Percentiles rank a stretch among this genome's conserved stretches.
phyloP scores from a whole-genome alignment of 2,797 vertebrate species.

The Amazona ochrocephala region DNA sequence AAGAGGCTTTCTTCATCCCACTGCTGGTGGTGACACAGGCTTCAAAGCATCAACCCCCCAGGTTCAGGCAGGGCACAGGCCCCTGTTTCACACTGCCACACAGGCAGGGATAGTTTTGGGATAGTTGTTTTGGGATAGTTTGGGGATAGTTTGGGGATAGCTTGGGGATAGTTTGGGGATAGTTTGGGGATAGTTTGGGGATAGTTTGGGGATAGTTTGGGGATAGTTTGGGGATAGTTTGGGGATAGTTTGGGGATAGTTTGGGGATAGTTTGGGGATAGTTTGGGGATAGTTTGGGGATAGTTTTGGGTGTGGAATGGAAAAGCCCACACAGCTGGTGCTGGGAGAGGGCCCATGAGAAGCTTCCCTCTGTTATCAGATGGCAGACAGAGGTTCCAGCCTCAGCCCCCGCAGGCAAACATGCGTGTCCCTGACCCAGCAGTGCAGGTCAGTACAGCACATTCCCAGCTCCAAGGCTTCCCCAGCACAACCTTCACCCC shows the following conservation, averaged over 20 bases:
- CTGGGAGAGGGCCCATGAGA: not conserved
- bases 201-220: no score
- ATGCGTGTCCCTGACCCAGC: not conserved
- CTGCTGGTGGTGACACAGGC: not conserved
- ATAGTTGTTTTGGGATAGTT: not conserved
- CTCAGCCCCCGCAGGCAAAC: not conserved
- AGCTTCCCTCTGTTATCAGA: not conserved
- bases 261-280: not conserved
- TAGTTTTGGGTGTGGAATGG: rapidly evolving
- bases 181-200: not conserved
- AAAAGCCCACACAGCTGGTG: not conserved
- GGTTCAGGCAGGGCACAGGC: not conserved
- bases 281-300: not conserved
- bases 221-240: not conserved
- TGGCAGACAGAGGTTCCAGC: not conserved
- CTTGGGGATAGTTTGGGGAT: not conserved
- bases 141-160: not conserved
- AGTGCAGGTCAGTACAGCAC: not conserved
- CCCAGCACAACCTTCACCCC: not conserved
- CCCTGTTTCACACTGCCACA: not conserved
- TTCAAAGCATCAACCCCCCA: not conserved
- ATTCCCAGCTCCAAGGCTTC: not conserved
- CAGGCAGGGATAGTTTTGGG: not conserved
- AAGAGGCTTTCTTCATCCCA: not conserved
- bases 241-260: not conserved